Evolutionary conservation across 2,797 vertebrate genomes (phyloP), one percentile per base, ranked within the genome.

Genomic region (Galago senegalensis): DNA sequence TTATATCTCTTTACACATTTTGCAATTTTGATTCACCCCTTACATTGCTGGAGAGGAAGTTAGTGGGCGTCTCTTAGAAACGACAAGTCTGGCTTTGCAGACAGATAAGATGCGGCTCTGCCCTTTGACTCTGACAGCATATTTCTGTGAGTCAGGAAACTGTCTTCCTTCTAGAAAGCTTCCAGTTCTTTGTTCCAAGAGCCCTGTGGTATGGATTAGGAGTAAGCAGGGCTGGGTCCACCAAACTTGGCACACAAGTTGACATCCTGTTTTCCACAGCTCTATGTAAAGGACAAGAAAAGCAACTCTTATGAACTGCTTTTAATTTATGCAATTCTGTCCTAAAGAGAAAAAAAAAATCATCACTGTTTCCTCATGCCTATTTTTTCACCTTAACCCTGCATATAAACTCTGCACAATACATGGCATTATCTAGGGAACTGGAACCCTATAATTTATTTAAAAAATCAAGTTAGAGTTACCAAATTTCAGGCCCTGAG

Each of bases 191-290:
- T 83, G 89, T 93, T 95, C 80, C 70, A 91, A 83, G 80, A 6
- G 18, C 79, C 25, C 37, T 82, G 49, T 69, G 3, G 0, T 90
- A 61, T 18, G 0, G 0, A 31, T 93, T 61, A 95, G 90, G 80
- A 75, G 27, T 72, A 43, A 91, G 43, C 37, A 88, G 9, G 34
- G 31, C 31, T 29, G 34, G 29, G 53, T 97, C 82, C 69, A 31
- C 60, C 9, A 53, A 89, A 31, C 67, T 81, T 97, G 91, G 29
- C 87, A 89, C 97, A 93, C 31, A 94, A 76, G 60, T 86, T 93
- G 80, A 86, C 94, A 80, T 85, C 89, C 23, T 95, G 81, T 40
- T 96, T 20, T 75, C 96, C 60, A 4, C 0, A 0, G 86, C 75
- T 89, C 86, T 91, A 43, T 14, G 27, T 87, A 10, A 1, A 9